Evolutionary conservation across 2,888 invertebrate species (phyloP), one percentile per base, ranked within the genome.

Genomic region (Sinopyrophorus schimmeli): DNA sequence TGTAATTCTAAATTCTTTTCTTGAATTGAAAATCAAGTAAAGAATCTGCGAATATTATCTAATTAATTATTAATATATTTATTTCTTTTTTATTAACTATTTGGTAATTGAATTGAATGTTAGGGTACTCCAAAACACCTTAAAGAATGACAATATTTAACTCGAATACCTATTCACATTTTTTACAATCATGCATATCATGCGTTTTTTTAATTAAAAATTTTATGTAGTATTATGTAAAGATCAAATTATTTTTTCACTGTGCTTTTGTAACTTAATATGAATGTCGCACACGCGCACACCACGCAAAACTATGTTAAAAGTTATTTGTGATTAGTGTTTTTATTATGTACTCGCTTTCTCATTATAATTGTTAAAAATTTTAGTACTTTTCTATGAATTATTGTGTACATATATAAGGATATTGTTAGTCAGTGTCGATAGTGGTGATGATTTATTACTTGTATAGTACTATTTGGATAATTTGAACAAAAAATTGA

Each of bases 371-470:
- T 12, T 37, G 24, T 23, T 23, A 15, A 41, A 32, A 28, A 21
- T 41, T 41, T n/a, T 31, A 17, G 23, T 41, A 31, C 31, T 41
- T 31, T 31, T 41, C 24, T 30, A 40, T 11, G 27, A 34, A 21
- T 12, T 34, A 21, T 5, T 37, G 9, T 40, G 39, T 41, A 41
- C 21, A 41, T 41, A 41, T n/a, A n/a, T n/a, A n/a, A n/a, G n/a
- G n/a, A n/a, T n/a, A n/a, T n/a, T n/a, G n/a, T n/a, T n/a, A n/a
- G n/a, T n/a, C n/a, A n/a, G n/a, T n/a, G n/a, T n/a, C n/a, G n/a
- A n/a, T n/a, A n/a, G n/a, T n/a, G n/a, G n/a, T n/a, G n/a, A n/a
- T n/a, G n/a, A n/a, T n/a, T n/a, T n/a, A n/a, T n/a, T n/a, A n/a
- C n/a, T n/a, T n/a, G n/a, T n/a, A n/a, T n/a, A n/a, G n/a, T n/a